These are phyloP conservation scores for Hephaestus fuliginosus DNA, from an alignment of 2,797 vertebrate species.

Conservation along the genomic window DNA sequence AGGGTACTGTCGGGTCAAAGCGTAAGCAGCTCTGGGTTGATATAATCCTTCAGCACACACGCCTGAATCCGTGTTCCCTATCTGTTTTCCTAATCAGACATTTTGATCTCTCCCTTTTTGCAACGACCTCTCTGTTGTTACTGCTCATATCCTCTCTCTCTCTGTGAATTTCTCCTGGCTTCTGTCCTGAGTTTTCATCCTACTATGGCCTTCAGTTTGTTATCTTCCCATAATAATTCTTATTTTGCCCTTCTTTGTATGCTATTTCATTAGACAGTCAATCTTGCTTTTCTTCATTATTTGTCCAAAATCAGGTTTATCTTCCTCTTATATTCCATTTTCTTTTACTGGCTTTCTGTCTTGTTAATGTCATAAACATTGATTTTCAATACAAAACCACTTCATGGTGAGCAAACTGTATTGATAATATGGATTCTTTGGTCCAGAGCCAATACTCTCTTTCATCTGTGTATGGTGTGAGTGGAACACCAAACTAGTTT, in stretches of 20 bases:
- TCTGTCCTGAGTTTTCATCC: conserved; percentile 27
- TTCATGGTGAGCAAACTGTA: background rate
- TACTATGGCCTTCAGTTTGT: conserved; percentile 14
- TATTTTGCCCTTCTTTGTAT: conserved; percentile 11
- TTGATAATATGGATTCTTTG: background rate
- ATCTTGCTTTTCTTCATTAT: conserved; percentile 1
- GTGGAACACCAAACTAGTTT: conserved; percentile 38
- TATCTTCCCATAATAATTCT: conserved; percentile 15
- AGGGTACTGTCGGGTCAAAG: conserved; percentile 58
- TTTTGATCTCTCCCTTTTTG: conserved; percentile 52
- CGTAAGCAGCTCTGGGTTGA: conserved; percentile 45
- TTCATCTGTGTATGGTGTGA: conserved; percentile 14
- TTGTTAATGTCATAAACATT: background rate
- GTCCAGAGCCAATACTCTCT: background rate
- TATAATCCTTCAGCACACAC: conserved; percentile 34
- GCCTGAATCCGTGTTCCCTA: conserved; percentile 28
- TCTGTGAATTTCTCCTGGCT: conserved; percentile 27
- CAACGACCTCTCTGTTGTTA: conserved; percentile 40
- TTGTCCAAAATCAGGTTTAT: background rate
- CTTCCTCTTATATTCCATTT: background rate
- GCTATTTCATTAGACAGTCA: conserved; percentile 1
- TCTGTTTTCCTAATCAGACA: conserved; percentile 57
- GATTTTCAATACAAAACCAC: background rate
- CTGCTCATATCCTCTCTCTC: conserved; percentile 7
- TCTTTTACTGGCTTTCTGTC: background rate